Conservation (phyloP, 2,888 invertebrate species). For the Sarcophaga caerulescens region DNA sequence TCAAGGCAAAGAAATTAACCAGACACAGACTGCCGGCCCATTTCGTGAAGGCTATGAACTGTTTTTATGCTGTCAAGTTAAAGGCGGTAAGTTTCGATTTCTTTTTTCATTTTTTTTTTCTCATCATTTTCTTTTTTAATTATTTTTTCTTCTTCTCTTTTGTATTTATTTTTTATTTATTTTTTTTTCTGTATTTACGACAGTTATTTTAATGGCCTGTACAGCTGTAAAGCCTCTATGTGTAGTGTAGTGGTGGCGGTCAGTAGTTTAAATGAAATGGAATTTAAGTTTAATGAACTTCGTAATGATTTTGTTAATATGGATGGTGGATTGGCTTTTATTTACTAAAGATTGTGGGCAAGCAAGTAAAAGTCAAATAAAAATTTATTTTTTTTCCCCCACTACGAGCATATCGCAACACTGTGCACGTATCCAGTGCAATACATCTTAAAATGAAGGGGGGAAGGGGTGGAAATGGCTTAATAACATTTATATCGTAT, state of each 20-base stretch:
- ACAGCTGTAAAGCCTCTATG: neutral
- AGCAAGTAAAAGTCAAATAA: neutral
- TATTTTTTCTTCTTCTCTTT: neutral
- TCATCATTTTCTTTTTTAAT: neutral
- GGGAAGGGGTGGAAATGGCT: too few species aligned
- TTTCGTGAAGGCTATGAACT: constrained; percentile 93
- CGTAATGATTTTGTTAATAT: constrained; percentile 5
- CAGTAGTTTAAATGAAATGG: constrained; percentile 1
- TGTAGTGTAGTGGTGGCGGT: neutral
- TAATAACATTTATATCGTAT: too few species aligned
- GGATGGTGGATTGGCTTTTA: neutral
- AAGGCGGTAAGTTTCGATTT: constrained; percentile 86
- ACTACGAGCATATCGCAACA: too few species aligned
- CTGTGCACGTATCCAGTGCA: too few species aligned
- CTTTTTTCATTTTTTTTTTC: neutral
- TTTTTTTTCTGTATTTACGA: constrained; percentile 10
- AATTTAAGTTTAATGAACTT: constrained; percentile 12
- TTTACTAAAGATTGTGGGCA: neutral
- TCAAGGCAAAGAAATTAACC: constrained; percentile 89
- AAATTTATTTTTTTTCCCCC: neutral
- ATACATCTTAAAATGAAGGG: too few species aligned
- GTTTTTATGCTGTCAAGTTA: constrained; percentile 91
- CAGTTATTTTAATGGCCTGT: neutral
- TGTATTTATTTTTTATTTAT: neutral
- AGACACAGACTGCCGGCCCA: constrained; percentile 85